These are phyloP conservation scores for Anastatus disparis DNA, from an alignment of 1,140 invertebrate species.

Conservation along the genomic window DNA sequence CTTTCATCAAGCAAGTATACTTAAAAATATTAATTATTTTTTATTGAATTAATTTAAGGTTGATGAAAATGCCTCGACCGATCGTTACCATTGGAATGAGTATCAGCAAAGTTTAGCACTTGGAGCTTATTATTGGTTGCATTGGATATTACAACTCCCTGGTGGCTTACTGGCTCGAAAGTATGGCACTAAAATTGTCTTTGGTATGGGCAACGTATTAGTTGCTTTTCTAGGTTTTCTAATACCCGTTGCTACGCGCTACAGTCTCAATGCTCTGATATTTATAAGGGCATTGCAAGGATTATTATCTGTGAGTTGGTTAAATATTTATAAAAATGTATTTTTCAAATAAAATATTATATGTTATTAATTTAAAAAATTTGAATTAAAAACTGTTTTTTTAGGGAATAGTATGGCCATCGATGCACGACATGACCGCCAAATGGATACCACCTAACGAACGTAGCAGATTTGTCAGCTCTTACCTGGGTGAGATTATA, in stretches of 20 bases:
- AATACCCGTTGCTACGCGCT: conserved; percentile 74
- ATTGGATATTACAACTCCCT: conserved; percentile 79
- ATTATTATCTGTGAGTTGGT: conserved; percentile 76
- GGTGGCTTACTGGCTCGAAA: conserved; percentile 77
- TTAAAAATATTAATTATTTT: no score
- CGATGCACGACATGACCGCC: conserved; percentile 83
- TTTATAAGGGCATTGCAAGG: conserved; percentile 77
- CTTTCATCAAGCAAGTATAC: no score
- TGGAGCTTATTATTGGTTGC: conserved; percentile 80
- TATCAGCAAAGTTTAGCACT: conserved; percentile 75
- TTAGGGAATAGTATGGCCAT: conserved; percentile 84
- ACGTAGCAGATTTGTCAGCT: conserved; percentile 78
- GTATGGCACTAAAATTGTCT: conserved; percentile 78
- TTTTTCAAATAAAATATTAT: no score
- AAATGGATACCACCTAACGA: conserved; percentile 87
- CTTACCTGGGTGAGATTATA: conserved; percentile 76
- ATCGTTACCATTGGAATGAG: conserved; percentile 75
- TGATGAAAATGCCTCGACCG: conserved; percentile 37
- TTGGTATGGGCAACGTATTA: conserved; percentile 75
- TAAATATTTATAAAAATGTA: no score
- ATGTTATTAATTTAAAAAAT: no score
- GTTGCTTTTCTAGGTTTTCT: conserved; percentile 77
- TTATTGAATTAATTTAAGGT: no score
- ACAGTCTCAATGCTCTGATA: conserved; percentile 72
- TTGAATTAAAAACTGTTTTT: no score